phyloP scores from a whole-genome alignment of 2,797 vertebrate genomes.

The Oryzias sinensis region DNA sequence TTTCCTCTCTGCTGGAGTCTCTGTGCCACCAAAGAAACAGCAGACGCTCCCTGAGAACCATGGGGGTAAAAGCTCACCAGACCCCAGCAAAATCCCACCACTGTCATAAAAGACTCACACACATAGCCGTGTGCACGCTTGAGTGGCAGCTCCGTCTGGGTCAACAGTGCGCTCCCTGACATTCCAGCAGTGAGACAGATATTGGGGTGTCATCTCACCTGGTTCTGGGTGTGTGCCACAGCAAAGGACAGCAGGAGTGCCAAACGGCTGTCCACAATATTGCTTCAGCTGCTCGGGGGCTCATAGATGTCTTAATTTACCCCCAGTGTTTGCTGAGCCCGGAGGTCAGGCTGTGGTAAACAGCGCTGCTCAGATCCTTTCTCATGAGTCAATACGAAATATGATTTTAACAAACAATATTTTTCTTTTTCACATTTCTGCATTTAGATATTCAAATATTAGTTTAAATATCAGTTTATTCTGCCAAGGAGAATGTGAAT shows the following conservation, averaged over 20 bases:
- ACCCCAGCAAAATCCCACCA: slow-evolving; percentile 24
- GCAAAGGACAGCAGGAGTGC: slow-evolving; percentile 46
- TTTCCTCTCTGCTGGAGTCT: slow-evolving; percentile 66
- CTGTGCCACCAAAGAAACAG: slow-evolving; percentile 48
- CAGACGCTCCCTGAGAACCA: slow-evolving; percentile 51
- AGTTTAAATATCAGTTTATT: too few relatives aligned
- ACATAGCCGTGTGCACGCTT: slow-evolving; percentile 49
- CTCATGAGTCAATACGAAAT: too few relatives aligned
- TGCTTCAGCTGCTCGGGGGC: slow-evolving; percentile 71
- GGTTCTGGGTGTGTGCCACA: slow-evolving; percentile 51
- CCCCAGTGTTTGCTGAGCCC: slow-evolving; percentile 36
- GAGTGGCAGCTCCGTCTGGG: slow-evolving; percentile 78
- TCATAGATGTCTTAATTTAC: slow-evolving; percentile 58
- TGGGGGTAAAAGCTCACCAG: slow-evolving; percentile 28
- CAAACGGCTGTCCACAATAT: slow-evolving; percentile 53
- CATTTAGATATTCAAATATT: too few relatives aligned
- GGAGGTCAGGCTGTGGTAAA: slow-evolving; percentile 5
- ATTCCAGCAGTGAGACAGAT: slow-evolving; percentile 64
- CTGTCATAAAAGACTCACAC: slow-evolving; percentile 23
- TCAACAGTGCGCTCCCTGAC: slow-evolving; percentile 68
- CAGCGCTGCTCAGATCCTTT: background rate
- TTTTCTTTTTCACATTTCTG: too few relatives aligned
- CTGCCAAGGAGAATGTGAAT: too few relatives aligned
- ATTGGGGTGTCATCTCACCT: slow-evolving; percentile 69
- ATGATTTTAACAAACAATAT: too few relatives aligned